A percentile compares a stretch with the other conserved stretches of the same genome.
These are phyloP conservation scores for Zophobas morio DNA, from an alignment of 1,140 invertebrate species.

Conservation along the genomic window DNA sequence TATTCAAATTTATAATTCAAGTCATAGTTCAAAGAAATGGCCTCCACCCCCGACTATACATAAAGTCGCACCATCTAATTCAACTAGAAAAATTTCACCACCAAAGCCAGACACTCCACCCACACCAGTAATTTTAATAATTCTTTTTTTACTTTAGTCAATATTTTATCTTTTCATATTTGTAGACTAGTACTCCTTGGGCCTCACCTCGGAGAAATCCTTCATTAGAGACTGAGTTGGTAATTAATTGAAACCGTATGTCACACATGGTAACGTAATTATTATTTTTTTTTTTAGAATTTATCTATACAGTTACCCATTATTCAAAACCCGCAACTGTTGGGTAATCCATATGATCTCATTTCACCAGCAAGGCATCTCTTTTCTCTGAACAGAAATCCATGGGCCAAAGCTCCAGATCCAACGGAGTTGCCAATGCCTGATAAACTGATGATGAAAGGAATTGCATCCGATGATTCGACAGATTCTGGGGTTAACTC, in stretches of 20 bases:
- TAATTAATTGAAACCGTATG: slow-evolving; percentile 4
- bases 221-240: slow-evolving; percentile 43
- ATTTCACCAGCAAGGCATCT: slow-evolving; percentile 62
- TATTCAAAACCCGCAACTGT: slow-evolving; percentile 55
- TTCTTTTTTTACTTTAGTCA: background rate
- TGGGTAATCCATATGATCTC: slow-evolving; percentile 56
- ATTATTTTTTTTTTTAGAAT: slow-evolving; percentile 54
- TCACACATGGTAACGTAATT: background rate
- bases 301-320: slow-evolving; percentile 61
- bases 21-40: slow-evolving; percentile 39
- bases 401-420: slow-evolving; percentile 59
- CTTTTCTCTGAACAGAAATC: slow-evolving; percentile 55
- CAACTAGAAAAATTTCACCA: slow-evolving; percentile 57
- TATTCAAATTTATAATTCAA: slow-evolving; percentile 46
- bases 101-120: slow-evolving; percentile 68
- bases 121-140: slow-evolving; percentile 61
- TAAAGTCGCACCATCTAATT: background rate
- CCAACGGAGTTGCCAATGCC: slow-evolving; percentile 63
- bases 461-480: slow-evolving; percentile 62
- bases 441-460: slow-evolving; percentile 62
- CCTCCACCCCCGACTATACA: slow-evolving; percentile 52
- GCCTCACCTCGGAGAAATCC: slow-evolving; percentile 4
- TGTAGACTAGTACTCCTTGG: slow-evolving; percentile 45
- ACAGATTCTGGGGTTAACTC: slow-evolving; percentile 64
- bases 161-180: slow-evolving; percentile 10